Evolutionary conservation across 1,140 invertebrate genomes (phyloP).

Genomic region (Calephelis nemesis): DNA sequence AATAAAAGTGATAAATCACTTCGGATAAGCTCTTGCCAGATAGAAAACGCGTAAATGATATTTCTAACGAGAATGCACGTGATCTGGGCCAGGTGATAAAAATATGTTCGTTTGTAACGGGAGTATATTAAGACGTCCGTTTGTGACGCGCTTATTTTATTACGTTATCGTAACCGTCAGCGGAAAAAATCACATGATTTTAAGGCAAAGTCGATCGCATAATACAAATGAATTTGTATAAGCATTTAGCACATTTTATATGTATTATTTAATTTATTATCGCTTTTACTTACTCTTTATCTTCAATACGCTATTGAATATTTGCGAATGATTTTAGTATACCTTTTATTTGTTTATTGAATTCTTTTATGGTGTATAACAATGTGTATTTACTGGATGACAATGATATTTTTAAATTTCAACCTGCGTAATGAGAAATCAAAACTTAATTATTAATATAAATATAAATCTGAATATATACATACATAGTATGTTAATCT

Average conservation of each 20-base stretch:
- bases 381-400: too few relatives aligned
- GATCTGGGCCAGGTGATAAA: slow-evolving; percentile 40
- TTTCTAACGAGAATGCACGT: slow-evolving; percentile 23
- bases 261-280: slow-evolving; percentile 1
- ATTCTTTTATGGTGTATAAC: too few relatives aligned
- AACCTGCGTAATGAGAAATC: too few relatives aligned
- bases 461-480: too few relatives aligned
- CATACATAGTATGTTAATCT: too few relatives aligned
- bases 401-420: too few relatives aligned
- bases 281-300: slow-evolving; percentile 1
- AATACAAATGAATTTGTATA: neutral
- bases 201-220: slow-evolving; percentile 23
- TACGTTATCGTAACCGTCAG: slow-evolving; percentile 27
- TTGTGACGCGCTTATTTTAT: slow-evolving; percentile 39
- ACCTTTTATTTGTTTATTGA: neutral
- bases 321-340: neutral
- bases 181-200: slow-evolving; percentile 46
- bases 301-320: slow-evolving; percentile 8
- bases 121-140: slow-evolving; percentile 25
- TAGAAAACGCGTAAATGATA: slow-evolving; percentile 3
- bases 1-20: slow-evolving; percentile 4
- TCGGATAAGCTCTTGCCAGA: neutral
- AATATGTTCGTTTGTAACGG: slow-evolving; percentile 35
- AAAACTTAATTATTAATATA: too few relatives aligned
- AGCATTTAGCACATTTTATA: slow-evolving; percentile 15